phyloP scores from a whole-genome alignment of 2,113 vertebrate genomes.

The Salminus brasiliensis region DNA sequence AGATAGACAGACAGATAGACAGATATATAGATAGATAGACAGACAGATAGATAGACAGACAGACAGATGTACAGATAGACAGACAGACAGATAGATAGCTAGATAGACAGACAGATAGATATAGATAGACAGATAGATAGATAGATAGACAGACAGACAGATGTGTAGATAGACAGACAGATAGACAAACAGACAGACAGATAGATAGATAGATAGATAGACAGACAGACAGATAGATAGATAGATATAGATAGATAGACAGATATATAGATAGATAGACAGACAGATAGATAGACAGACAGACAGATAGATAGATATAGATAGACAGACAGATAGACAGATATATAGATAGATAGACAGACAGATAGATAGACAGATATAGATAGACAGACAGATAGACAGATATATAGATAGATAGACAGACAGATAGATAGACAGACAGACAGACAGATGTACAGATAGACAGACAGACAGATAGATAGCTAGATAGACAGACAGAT shows the following conservation, averaged over 20 bases:
- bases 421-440: neutral
- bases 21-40: neutral
- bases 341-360: neutral
- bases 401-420: slow-evolving; percentile 18
- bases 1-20: neutral
- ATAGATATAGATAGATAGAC: neutral
- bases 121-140: slow-evolving; percentile 19
- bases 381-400: neutral
- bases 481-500: neutral
- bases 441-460: neutral
- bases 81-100: neutral
- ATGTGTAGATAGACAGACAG: neutral
- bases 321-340: neutral
- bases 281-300: slow-evolving; percentile 2
- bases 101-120: neutral
- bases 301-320: neutral
- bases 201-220: slow-evolving; percentile 6
- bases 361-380: neutral
- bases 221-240: neutral
- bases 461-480: too few relatives aligned
- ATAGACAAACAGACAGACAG: neutral
- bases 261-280: neutral
- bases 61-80: neutral
- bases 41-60: slow-evolving; percentile 6
- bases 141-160: neutral